Evolutionary conservation across 2,797 vertebrate genomes (phyloP), one percentile per base, ranked within the genome.

Genomic region (Salarias fasciatus): DNA sequence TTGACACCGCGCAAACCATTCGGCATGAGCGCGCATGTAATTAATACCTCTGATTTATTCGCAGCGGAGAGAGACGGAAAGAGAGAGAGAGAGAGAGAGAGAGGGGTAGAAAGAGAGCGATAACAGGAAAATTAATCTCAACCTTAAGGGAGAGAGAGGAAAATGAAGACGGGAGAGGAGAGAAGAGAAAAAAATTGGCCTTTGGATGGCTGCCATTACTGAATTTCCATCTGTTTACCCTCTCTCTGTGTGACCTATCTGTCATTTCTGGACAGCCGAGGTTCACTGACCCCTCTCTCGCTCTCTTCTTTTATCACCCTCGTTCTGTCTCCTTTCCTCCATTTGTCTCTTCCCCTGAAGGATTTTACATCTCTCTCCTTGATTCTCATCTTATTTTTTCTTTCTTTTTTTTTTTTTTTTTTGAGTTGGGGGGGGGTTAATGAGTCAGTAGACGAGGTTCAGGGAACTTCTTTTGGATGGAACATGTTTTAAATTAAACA

Each of bases 181-280:
- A 4, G 33, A 5, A 3, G n/a, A 24, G 24, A 72, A 72, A 82
- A 60, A 70, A 62, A 57, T 69, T 82, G 82, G 79, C 77, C 68
- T 78, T 85, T 91, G 91, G 88, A 89, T 41, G 67, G 58, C 83
- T 88, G 87, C 77, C 88, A 88, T 89, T 86, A 60, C 72, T 72
- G 58, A 82, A 90, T 92, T 92, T 91, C 88, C 88, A 93, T 92
- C 85, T 93, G 90, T 93, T 93, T 90, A 90, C 87, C 86, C 83
- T 89, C 82, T 64, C 31, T 30, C 46, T 64, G 36, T 18, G 50
- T 67, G 53, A 66, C 68, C 72, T 69, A 44, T 70, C 64, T 78
- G 51, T 77, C 43, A 63, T 49, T 53, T 66, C 57, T 60, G 46
- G 31, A 11, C 24, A 7, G n/a, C 44, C 2, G 2, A 58, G 55